These are phyloP conservation scores for Artibeus jamaicensis DNA, from an alignment of 2,797 vertebrate species.

Conservation along the genomic window DNA sequence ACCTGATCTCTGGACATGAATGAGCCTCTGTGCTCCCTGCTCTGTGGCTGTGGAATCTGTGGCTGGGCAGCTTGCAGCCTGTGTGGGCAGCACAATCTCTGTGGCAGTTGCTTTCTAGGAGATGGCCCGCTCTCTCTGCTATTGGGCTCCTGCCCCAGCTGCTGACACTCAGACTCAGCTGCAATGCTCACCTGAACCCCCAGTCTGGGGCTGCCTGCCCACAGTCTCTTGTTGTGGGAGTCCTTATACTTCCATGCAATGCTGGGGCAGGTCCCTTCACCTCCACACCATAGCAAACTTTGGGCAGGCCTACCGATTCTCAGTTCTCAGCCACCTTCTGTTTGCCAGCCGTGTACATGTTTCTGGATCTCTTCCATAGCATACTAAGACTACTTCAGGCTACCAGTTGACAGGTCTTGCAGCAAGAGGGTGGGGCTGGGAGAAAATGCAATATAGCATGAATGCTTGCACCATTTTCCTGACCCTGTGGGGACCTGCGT, in stretches of 20 bases:
- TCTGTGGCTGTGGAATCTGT: not conserved
- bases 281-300: not conserved
- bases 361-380: not conserved
- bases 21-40: not conserved
- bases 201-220: not conserved
- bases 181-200: not conserved
- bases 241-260: not conserved
- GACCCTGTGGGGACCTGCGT: not conserved
- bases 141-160: not conserved
- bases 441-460: not conserved
- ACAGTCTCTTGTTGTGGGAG: not conserved
- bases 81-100: not conserved
- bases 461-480: not conserved
- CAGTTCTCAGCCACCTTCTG: not conserved
- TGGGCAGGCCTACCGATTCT: not conserved
- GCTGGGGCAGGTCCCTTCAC: not conserved
- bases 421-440: not conserved
- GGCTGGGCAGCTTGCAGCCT: not conserved
- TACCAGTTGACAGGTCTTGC: not conserved
- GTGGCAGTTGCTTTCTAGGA: not conserved
- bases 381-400: not conserved
- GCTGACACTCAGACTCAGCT: not conserved
- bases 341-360: not conserved
- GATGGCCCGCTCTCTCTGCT: not conserved
- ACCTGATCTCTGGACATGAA: not conserved